Evolutionary conservation across 2,113 vertebrate species (phyloP), one percentile per base, ranked within the genome.

Genomic region (Probosciger aterrimus): DNA sequence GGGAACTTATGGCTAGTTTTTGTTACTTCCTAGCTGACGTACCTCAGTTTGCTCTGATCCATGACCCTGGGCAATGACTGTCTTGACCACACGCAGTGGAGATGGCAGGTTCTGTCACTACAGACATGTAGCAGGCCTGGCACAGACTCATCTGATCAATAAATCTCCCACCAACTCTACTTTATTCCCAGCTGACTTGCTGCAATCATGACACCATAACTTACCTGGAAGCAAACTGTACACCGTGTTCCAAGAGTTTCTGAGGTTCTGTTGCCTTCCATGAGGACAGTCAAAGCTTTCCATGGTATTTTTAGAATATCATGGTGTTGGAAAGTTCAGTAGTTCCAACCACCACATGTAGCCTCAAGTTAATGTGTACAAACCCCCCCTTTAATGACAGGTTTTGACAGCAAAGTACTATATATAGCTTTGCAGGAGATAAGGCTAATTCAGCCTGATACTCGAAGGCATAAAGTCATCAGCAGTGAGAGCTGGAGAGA

Each of bases 361-460:
- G 23, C 11, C 28, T 62, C 52, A 76, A 35, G 60, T 87, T 90
- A 92, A 81, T 14, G 7, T 62, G 50, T 91, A 84, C 57, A 82
- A 89, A 81, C 31, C 24, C 5, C 0, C 1, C 8, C 49, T 49
- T 68, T 50, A 86, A n/a, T 57, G 64, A n/a, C 82, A 86, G 44
- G 46, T 95, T 93, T 93, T 94, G 90, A 71, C 63, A 82, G 11
- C 35, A 75, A 63, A 78, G n/a, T 55, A 44, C 73, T 87, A 83
- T 75, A 70, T 64, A 55, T 90, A 92, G 60, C 73, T 95, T 73
- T 91, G 41, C 43, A 88, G 57, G 46, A 90, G 88, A 88, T 94
- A 94, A 96, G 68, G 37, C 15, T 83, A 91, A 67, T 83, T 89
- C 67, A 91, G 35, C 35, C 69, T 65, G 64, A 59, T 90, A 88